These are phyloP conservation scores for Syngnathus rostellatus DNA, from an alignment of 2,797 vertebrate species.

Conservation along the genomic window DNA sequence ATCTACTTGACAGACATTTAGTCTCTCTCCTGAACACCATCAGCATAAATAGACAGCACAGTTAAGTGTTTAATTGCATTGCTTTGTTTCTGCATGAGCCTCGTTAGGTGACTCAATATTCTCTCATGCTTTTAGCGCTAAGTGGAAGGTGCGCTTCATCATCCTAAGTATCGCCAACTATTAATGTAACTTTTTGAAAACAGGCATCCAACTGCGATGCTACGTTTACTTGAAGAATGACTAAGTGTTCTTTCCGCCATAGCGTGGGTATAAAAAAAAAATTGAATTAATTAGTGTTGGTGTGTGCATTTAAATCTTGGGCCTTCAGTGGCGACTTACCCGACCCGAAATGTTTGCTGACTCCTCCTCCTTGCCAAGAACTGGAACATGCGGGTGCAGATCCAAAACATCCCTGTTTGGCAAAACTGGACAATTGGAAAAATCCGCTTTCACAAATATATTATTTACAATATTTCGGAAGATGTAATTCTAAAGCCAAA, in stretches of 20 bases:
- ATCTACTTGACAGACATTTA: constrained; percentile 1
- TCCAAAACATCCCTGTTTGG: background rate
- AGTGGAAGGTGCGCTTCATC: constrained; percentile 2
- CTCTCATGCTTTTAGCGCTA: background rate
- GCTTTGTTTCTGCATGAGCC: constrained; percentile 4
- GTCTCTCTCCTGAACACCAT: background rate
- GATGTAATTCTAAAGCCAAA: background rate
- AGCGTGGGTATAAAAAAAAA: background rate
- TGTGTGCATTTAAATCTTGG: background rate
- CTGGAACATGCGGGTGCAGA: background rate
- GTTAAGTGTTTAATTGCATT: constrained; percentile 6
- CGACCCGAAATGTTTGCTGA: background rate
- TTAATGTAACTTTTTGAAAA: background rate
- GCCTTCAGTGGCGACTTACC: background rate
- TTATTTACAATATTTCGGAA: no score
- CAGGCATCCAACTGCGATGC: background rate
- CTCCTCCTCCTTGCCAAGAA: background rate
- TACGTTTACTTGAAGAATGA: background rate
- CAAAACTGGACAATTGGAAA: background rate
- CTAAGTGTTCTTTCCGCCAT: background rate
- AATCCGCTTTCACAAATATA: no score
- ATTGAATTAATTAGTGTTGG: background rate
- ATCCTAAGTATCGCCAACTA: background rate
- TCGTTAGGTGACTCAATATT: constrained; percentile 5
- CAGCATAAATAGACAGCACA: constrained; percentile 3